phyloP scores from a whole-genome alignment of 2,797 vertebrate species.

The Pseudochirops cupreus region DNA sequence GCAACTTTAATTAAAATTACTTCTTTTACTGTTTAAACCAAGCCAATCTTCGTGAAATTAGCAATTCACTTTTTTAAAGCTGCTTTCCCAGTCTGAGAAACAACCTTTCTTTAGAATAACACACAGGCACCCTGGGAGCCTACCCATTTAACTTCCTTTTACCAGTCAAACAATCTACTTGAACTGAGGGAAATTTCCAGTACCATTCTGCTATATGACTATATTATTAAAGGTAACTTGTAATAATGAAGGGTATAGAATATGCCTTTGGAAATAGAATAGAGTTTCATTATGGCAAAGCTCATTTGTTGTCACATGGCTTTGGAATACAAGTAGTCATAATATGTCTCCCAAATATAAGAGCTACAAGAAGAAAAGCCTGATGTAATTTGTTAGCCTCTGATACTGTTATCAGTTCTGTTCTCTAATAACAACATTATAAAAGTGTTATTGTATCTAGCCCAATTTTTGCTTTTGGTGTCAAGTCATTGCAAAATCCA shows the following conservation, averaged over 20 bases:
- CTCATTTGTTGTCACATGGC: not conserved
- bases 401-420: not conserved
- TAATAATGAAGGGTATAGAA: slow-evolving; percentile 15
- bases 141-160: not conserved
- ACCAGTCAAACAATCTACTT: not conserved
- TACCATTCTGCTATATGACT: not conserved
- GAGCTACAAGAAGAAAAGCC: not conserved
- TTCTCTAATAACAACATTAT: not conserved
- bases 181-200: slow-evolving; percentile 44
- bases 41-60: slow-evolving; percentile 42
- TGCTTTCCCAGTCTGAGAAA: slow-evolving; percentile 45
- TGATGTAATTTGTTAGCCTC: not conserved
- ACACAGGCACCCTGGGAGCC: not conserved
- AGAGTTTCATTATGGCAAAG: not conserved
- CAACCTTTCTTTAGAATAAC: not conserved
- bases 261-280: slow-evolving; percentile 3
- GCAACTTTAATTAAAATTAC: slow-evolving; percentile 71
- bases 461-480: not conserved
- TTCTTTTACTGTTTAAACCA: slow-evolving; percentile 51
- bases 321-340: not conserved
- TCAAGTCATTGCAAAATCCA: not conserved
- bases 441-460: not conserved
- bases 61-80: slow-evolving; percentile 48
- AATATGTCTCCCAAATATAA: slow-evolving; percentile 1
- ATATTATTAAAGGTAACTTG: not conserved